Conservation (phyloP, 1,140 invertebrate species). For the Drosophila navojoa region DNA sequence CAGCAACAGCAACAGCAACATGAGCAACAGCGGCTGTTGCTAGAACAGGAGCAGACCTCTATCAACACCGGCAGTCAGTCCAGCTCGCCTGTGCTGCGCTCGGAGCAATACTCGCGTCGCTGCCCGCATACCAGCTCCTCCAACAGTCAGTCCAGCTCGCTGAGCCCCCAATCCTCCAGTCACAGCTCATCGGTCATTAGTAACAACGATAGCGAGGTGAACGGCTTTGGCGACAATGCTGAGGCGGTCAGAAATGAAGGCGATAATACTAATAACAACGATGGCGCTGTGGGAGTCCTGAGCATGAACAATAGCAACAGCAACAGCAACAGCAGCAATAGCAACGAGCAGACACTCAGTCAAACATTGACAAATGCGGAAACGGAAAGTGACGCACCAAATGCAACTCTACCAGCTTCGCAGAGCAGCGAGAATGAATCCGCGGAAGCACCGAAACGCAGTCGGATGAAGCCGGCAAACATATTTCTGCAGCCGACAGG, state of each 20-base stretch:
- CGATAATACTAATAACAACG: not conserved
- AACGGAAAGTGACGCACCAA: too few species aligned
- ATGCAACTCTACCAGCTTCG: not conserved
- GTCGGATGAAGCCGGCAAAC: not conserved
- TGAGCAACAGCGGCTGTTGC: not conserved
- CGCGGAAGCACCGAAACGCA: not conserved
- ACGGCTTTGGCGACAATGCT: not conserved
- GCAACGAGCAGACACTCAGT: not conserved
- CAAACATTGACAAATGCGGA: not conserved
- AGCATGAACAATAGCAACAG: not conserved
- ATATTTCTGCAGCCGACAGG: constrained; percentile 32
- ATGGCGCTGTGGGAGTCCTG: not conserved
- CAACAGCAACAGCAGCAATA: not conserved
- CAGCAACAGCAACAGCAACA: not conserved
- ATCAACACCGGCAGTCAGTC: not conserved
- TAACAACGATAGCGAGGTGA: not conserved
- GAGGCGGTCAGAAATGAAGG: too few species aligned
- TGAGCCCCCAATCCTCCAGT: not conserved
- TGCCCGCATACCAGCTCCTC: not conserved
- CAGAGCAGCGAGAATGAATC: not conserved
- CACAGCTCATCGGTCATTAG: constrained; percentile 8
- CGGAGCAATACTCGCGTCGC: not conserved
- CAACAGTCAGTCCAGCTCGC: not conserved
- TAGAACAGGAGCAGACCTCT: not conserved
- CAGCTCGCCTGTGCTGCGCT: not conserved